Conservation (phyloP, 2,113 vertebrate species). For the Loxodonta africana region DNA sequence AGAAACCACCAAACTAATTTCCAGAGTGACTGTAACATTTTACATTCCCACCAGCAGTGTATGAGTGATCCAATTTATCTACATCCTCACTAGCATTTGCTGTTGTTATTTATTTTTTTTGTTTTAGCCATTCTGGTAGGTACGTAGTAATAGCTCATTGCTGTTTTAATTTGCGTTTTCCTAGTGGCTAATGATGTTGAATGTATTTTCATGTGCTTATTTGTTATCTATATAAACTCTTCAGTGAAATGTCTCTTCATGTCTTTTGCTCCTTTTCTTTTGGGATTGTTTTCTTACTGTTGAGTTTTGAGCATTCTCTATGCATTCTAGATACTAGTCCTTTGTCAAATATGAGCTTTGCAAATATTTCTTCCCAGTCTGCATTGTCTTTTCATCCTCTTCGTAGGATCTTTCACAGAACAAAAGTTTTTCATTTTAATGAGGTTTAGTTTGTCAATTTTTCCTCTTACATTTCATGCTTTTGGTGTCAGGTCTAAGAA, state of each 20-base stretch:
- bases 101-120: neutral
- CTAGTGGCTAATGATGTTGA: neutral
- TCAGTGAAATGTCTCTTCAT: neutral
- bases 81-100: neutral
- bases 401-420: neutral
- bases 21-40: neutral
- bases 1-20: neutral
- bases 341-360: neutral
- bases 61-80: neutral
- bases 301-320: constrained; percentile 25
- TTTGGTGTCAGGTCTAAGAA: constrained; percentile 35
- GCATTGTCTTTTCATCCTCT: neutral
- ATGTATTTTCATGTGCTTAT: neutral
- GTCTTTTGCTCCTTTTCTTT: neutral
- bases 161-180: neutral
- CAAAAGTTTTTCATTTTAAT: neutral
- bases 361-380: neutral
- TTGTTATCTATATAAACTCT: neutral
- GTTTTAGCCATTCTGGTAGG: neutral
- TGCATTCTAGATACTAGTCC: constrained; percentile 22
- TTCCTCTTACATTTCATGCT: neutral
- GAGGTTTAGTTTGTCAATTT: neutral
- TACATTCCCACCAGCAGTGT: neutral
- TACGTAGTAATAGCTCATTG: neutral
- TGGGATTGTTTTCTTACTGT: neutral